Evolutionary conservation across 2,113 vertebrate genomes (phyloP).

Genomic region (Zosterops pallidus): DNA sequence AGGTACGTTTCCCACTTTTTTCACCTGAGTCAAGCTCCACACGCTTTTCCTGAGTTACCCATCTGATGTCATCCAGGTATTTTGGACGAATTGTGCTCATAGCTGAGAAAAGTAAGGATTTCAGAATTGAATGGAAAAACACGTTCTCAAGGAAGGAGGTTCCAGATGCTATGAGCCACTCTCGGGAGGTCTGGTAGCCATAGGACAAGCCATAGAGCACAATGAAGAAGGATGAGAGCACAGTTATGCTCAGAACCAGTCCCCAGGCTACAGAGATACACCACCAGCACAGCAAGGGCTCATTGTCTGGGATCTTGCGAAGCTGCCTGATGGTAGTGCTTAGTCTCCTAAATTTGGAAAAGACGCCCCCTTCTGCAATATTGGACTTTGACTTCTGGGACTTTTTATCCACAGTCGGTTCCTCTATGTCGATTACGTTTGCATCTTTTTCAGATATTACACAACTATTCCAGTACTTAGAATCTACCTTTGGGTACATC

Average conservation of each 20-base stretch:
- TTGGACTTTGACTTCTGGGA: neutral
- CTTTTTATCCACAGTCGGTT: fast-evolving
- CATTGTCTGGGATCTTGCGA: neutral
- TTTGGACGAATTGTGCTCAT: neutral
- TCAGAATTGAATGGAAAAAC: slow-evolving; percentile 56
- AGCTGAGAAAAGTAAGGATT: slow-evolving; percentile 8
- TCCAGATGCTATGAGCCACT: slow-evolving; percentile 71
- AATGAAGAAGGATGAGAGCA: slow-evolving; percentile 61
- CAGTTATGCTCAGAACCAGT: slow-evolving; percentile 6
- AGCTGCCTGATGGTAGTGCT: neutral
- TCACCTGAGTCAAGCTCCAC: neutral
- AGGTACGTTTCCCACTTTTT: neutral
- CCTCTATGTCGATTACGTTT: slow-evolving; percentile 4
- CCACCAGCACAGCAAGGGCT: neutral
- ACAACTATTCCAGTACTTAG: neutral
- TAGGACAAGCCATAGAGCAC: slow-evolving; percentile 73
- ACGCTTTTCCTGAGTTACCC: slow-evolving; percentile 25
- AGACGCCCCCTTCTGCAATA: fast-evolving
- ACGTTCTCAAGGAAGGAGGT: slow-evolving; percentile 53
- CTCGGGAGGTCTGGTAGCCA: slow-evolving; percentile 49
- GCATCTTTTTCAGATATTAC: slow-evolving; percentile 14
- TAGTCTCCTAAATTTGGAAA: neutral
- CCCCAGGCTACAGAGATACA: slow-evolving; percentile 30
- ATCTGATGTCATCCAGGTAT: slow-evolving; percentile 37
- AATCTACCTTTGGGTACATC: neutral